Conservation (phyloP, 2,888 invertebrate genomes). For the Eurytoma californica region DNA sequence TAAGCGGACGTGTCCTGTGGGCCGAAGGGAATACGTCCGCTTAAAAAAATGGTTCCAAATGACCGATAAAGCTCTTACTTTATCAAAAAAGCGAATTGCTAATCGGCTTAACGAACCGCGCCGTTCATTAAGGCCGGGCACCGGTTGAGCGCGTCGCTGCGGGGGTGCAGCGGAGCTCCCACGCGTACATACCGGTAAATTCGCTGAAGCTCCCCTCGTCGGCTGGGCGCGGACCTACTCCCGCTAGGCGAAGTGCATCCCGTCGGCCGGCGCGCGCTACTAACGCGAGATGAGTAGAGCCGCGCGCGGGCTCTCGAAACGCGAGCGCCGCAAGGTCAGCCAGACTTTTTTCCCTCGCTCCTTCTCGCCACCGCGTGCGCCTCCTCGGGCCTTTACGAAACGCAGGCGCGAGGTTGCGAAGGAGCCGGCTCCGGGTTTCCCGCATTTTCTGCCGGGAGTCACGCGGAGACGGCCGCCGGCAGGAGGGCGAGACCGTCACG, state of each 20-base stretch:
- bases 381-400: slow-evolving; percentile 36
- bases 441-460: neutral
- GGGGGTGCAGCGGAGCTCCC: too few relatives aligned
- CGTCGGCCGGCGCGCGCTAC: slow-evolving; percentile 18
- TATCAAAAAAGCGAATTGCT: too few relatives aligned
- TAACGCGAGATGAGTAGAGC: slow-evolving; percentile 66
- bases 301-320: slow-evolving; percentile 64
- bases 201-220: too few relatives aligned
- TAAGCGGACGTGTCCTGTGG: too few relatives aligned
- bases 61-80: too few relatives aligned
- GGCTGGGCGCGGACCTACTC: neutral
- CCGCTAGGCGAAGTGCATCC: slow-evolving; percentile 36
- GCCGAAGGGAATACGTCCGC: too few relatives aligned
- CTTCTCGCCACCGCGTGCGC: neutral
- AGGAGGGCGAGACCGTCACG: too few relatives aligned
- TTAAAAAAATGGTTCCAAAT: too few relatives aligned
- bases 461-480: neutral
- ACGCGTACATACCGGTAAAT: too few relatives aligned
- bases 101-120: too few relatives aligned
- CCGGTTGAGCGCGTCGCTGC: too few relatives aligned
- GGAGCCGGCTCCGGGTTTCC: neutral
- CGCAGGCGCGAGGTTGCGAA: neutral
- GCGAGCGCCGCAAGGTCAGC: slow-evolving; percentile 68
- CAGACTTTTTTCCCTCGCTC: slow-evolving; percentile 61
- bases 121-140: too few relatives aligned